Base-by-base conservation (phyloP, 2,888 invertebrate species). In the Tryphoninae sp. region DNA sequence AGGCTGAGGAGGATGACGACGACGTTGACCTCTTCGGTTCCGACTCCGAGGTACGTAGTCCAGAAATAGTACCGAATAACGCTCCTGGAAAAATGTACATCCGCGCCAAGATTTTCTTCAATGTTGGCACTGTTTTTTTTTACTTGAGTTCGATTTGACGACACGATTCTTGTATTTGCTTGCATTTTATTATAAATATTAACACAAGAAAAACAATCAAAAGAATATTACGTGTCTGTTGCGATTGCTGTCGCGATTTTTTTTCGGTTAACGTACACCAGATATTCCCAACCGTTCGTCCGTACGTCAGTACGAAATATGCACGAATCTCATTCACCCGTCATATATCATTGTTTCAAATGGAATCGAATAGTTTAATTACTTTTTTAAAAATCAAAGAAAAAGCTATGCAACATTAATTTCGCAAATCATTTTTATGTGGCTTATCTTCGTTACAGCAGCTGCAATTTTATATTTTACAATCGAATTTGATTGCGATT, bases 11-110 rank as follows among this genome's bases (percentile, higher is more conserved):
- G 75, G 95, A 95, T 75, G 96, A 96, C 89, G 95, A 96, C 92
- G 96, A 95, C 88, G 95, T 97, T 8, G 96, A 97, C 92, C 93
- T 97, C 0, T 97, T 97, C 92, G 96, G 94, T 49, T 96, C 96
- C 67, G 97, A 96, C 86, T 96, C 96, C 86, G 96, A 96, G 86
- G 94, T 93, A 87, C 87, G 86, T 86, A 73, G 75, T 71, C 77
- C 73, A 79, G 83, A 64, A 84, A 85, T 67, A 68, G 72, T 53
- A 33, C 33, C 51, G 2, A 51, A 51, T 23, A 11, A 26, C 26
- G 3, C 7, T 22, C 8, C 11, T 26, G 59, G 45, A 45, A 62
- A 59, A 4, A 40, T 53, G 33, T 7, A 8, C 22, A 13, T 64
- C 42, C 22, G 19, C 51, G n/a, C 26, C 13, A 33, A 19, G 7